Conservation (phyloP, 2,113 vertebrate species). For the Pao palembangensis region DNA sequence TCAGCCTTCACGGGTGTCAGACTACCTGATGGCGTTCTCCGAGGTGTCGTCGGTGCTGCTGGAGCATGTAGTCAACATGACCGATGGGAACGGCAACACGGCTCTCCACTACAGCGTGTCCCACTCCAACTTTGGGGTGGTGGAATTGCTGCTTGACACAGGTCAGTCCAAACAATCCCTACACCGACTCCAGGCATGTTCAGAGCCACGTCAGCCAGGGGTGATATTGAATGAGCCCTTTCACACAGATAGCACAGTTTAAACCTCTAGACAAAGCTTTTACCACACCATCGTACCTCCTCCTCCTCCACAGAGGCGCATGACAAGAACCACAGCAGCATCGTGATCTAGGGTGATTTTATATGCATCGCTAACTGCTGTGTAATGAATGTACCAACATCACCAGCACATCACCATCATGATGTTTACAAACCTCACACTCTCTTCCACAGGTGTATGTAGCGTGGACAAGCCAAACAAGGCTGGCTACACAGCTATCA, state of each 20-base stretch:
- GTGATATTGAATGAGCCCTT: background rate
- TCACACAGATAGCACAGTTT: too few species aligned
- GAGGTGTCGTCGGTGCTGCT: slow-evolving; percentile 80
- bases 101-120: slow-evolving; percentile 97
- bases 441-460: slow-evolving; percentile 78
- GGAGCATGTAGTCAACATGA: slow-evolving; percentile 87
- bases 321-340: too few species aligned
- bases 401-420: too few species aligned
- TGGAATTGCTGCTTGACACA: slow-evolving; percentile 85
- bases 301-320: too few species aligned
- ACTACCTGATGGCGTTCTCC: slow-evolving; percentile 81
- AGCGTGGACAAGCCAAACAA: slow-evolving; percentile 89
- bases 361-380: too few species aligned
- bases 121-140: slow-evolving; percentile 90
- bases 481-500: slow-evolving; percentile 92
- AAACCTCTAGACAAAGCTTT: too few species aligned
- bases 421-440: too few species aligned
- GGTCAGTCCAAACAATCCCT: slow-evolving; percentile 69
- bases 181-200: too few species aligned
- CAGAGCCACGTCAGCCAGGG: too few species aligned
- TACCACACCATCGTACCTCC: too few species aligned
- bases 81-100: slow-evolving; percentile 89
- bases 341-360: too few species aligned
- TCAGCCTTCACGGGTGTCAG: slow-evolving; percentile 69
- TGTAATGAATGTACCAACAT: too few species aligned